Percentiles rank a stretch among this genome's conserved stretches.
Evolutionary conservation across 2,888 invertebrate species (phyloP).

Genomic region (Sesia bembeciformis): DNA sequence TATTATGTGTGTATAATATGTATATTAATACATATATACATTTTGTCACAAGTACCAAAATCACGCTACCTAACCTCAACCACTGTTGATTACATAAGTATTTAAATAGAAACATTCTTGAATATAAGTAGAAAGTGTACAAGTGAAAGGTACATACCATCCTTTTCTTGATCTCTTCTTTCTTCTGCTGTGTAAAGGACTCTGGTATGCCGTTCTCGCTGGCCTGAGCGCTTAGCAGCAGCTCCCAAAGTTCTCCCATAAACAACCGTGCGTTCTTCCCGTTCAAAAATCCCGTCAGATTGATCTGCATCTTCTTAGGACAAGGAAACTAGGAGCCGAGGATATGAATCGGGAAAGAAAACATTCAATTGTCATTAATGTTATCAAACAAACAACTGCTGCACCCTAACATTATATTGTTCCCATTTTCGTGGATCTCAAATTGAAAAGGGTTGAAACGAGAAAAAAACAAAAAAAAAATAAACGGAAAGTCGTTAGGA

Average conservation of each 20-base stretch:
- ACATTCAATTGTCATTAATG: slow-evolving; percentile 36
- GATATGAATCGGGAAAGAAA: slow-evolving; percentile 60
- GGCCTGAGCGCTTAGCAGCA: slow-evolving; percentile 95
- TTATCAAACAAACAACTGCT: slow-evolving; percentile 17
- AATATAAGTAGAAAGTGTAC: background rate
- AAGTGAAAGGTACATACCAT: slow-evolving; percentile 71
- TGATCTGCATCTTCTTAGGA: slow-evolving; percentile 99
- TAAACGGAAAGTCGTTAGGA: slow-evolving; percentile 47
- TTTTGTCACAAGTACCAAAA: too few relatives aligned
- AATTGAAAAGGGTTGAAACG: background rate
- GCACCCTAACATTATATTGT: slow-evolving; percentile 5
- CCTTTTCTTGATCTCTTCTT: slow-evolving; percentile 94
- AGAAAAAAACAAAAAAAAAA: slow-evolving; percentile 11
- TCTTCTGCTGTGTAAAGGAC: slow-evolving; percentile 94
- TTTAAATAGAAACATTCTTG: background rate
- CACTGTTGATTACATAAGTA: too few relatives aligned
- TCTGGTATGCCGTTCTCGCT: slow-evolving; percentile 97
- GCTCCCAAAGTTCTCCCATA: slow-evolving; percentile 97
- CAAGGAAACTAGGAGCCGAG: slow-evolving; percentile 87
- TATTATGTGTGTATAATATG: too few relatives aligned
- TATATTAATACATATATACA: too few relatives aligned
- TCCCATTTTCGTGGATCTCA: background rate
- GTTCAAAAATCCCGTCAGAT: slow-evolving; percentile 98
- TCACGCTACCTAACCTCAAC: too few relatives aligned
- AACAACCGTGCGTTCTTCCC: slow-evolving; percentile 98